Base-by-base conservation (phyloP, 2,797 vertebrate genomes). In the Phyllotis vaccarum region DNA sequence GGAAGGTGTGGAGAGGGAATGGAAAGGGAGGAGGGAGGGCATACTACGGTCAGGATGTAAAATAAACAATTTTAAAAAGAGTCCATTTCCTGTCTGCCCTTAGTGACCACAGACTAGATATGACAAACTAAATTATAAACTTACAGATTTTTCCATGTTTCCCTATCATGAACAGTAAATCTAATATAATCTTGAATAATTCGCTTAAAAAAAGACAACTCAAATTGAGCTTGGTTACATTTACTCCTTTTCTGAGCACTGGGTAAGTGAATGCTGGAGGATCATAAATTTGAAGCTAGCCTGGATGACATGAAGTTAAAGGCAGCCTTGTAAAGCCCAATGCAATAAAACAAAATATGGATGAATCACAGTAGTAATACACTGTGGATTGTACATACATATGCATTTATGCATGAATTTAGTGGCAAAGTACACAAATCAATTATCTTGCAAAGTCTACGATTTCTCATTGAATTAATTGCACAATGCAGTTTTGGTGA, bases 401-500 rank as follows among this genome's bases (percentile, higher is more conserved):
- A 49, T 70, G 56, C 14, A 85, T 68, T 7, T 91, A 75, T 81
- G 89, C 86, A 7, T 80, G 56, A 87, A 82, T 80, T 82, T 79
- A 91, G 12, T 91, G 24, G 75, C 49, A 87, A 78, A 85, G 17
- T 89, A 89, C 86, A 17, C 6, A 66, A 87, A 80, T 27, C 37
- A 56, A 52, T 80, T 80, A 54, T 56, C 21, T 86, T 49, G 24
- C 13, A 52, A 56, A 94, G 34, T 10, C 87, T 68, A 79, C 1
- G 14, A 56, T 83, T 93, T 89, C 37, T 58, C 19, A 54, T 46
- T 91, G 13, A 91, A 90, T 27, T 91, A 27, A 82, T 74, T 89
- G 79, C 52, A 52, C 13, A 78, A 58, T 94, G 94, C 8, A 56
- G 89, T 93, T 79, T 83, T 91, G 82, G 58, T 86, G 43, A 68